Conservation (phyloP, 2,888 invertebrate genomes). For the Carabus problematicus region DNA sequence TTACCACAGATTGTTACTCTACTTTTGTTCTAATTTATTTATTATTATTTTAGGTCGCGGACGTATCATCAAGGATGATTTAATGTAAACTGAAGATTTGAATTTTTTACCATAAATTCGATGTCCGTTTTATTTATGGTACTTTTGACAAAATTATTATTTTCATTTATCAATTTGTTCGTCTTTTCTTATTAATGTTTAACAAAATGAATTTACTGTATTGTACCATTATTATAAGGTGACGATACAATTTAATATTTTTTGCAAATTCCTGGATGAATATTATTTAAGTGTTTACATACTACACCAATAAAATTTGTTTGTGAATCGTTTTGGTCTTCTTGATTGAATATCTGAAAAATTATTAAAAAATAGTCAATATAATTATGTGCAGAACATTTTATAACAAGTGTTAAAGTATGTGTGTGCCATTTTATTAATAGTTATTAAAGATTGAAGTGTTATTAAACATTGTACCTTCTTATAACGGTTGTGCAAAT, state of each 20-base stretch:
- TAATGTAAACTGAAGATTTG: background rate
- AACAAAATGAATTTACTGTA: background rate
- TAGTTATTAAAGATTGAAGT: background rate
- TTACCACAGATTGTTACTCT: background rate
- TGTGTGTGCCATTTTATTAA: background rate
- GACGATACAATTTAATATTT: slow-evolving; percentile 15
- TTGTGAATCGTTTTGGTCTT: slow-evolving; percentile 59
- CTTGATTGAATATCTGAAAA: slow-evolving; percentile 56
- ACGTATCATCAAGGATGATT: background rate
- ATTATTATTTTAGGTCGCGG: slow-evolving; percentile 1
- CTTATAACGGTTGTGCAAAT: background rate
- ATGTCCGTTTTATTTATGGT: background rate
- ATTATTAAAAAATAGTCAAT: background rate
- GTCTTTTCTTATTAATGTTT: slow-evolving; percentile 4
- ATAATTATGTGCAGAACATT: slow-evolving; percentile 6
- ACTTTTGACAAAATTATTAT: background rate
- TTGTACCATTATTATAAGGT: background rate
- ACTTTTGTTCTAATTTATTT: background rate
- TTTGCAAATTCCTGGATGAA: slow-evolving; percentile 47
- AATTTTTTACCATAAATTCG: background rate
- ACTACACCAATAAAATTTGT: slow-evolving; percentile 58
- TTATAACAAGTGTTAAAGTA: background rate
- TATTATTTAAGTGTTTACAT: slow-evolving; percentile 51
- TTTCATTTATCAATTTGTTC: background rate
- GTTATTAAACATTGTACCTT: background rate